These are phyloP conservation scores for Sebastes kiyomatsui DNA, from an alignment of 2,797 vertebrate genomes.

Conservation along the genomic window DNA sequence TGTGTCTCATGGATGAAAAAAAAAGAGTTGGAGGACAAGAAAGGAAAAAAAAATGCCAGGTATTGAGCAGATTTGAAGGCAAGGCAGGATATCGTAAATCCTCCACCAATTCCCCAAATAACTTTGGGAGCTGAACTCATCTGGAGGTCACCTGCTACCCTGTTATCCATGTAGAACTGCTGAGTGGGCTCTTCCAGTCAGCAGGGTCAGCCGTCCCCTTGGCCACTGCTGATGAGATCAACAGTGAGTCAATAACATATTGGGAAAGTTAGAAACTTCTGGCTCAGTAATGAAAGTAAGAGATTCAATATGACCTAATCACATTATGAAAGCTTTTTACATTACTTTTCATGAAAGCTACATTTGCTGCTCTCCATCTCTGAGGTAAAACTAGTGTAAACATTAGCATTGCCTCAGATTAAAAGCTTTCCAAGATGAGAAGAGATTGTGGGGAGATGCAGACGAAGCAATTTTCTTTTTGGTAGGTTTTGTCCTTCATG, in stretches of 20 bases:
- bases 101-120: slow-evolving; percentile 31
- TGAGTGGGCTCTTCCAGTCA: slow-evolving; percentile 45
- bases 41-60: slow-evolving; percentile 3
- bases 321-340: slow-evolving; percentile 12
- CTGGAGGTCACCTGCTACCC: slow-evolving; percentile 40
- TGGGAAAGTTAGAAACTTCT: slow-evolving; percentile 16
- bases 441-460: neutral
- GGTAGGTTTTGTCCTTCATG: neutral
- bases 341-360: slow-evolving; percentile 19
- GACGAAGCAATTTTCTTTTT: neutral
- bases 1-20: neutral
- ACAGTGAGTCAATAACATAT: slow-evolving; percentile 26
- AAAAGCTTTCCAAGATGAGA: slow-evolving; percentile 24
- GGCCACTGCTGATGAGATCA: slow-evolving; percentile 31
- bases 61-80: slow-evolving; percentile 23
- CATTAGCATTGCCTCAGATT: slow-evolving; percentile 6
- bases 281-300: neutral
- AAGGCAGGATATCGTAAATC: slow-evolving; percentile 43
- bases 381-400: slow-evolving; percentile 8
- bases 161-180: slow-evolving; percentile 51
- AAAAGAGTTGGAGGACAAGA: neutral
- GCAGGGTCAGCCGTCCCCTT: slow-evolving; percentile 50
- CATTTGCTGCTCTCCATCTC: neutral
- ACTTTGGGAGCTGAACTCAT: slow-evolving; percentile 34
- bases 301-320: slow-evolving; percentile 9